phyloP scores from a whole-genome alignment of 2,113 vertebrate species.

The Melanerpes aurifrons region DNA sequence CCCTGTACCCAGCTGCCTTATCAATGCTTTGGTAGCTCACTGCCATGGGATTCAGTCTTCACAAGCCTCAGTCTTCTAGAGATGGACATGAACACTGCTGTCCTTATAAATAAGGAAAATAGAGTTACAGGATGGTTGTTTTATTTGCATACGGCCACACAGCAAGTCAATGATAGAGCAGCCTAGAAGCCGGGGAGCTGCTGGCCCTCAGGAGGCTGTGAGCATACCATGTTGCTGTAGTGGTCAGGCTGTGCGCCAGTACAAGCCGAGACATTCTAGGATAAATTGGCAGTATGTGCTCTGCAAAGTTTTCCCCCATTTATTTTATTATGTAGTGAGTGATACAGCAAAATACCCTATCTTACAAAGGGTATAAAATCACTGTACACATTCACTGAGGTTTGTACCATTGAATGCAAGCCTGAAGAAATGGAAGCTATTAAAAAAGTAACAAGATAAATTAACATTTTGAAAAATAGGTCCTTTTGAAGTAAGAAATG shows the following conservation, averaged over 20 bases:
- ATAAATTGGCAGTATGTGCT: constrained; percentile 34
- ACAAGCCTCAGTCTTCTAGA: accelerated
- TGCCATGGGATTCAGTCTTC: neutral
- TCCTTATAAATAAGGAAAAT: neutral
- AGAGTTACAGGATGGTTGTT: accelerated
- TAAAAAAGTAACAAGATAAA: neutral
- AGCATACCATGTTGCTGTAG: constrained; percentile 34
- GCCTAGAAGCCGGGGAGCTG: neutral
- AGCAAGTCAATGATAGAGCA: neutral
- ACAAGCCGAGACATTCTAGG: constrained; percentile 55
- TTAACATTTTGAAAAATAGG: neutral
- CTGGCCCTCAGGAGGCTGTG: neutral
- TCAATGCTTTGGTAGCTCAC: neutral
- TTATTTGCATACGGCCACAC: constrained; percentile 36
- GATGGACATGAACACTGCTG: neutral
- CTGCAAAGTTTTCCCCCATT: constrained; percentile 37
- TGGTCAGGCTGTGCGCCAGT: constrained; percentile 49
- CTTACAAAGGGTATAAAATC: constrained; percentile 11
- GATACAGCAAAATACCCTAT: constrained; percentile 47
- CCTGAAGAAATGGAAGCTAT: neutral
- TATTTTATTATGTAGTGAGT: constrained; percentile 63
- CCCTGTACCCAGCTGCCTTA: neutral
- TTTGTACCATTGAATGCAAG: neutral
- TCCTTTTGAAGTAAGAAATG: neutral
- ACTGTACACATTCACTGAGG: neutral